A percentile compares a stretch with the other conserved stretches of the same genome.
phyloP scores from a whole-genome alignment of 2,797 vertebrate species.

The Trachurus trachurus region DNA sequence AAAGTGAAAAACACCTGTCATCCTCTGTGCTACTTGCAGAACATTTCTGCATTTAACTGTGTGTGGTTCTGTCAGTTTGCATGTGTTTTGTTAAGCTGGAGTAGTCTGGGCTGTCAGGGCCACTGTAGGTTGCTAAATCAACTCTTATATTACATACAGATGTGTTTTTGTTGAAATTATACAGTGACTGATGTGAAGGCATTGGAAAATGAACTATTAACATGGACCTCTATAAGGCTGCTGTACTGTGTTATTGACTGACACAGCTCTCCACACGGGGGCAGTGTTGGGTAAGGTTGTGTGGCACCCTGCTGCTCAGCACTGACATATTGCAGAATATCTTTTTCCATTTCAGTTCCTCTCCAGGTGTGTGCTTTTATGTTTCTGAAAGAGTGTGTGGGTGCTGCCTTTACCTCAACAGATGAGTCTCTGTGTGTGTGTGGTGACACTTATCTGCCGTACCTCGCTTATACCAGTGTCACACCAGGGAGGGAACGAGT shows the following conservation, averaged over 20 bases:
- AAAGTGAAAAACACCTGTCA: too few species aligned
- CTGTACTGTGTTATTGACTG: too few species aligned
- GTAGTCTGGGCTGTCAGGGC: too few species aligned
- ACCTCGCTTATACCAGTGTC: neutral
- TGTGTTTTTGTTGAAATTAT: neutral
- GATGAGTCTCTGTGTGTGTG: neutral
- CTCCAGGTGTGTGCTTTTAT: conserved; percentile 9
- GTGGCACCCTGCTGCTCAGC: too few species aligned
- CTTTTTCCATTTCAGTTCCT: neutral
- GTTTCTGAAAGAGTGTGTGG: neutral
- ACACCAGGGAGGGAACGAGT: neutral
- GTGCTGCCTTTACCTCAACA: neutral
- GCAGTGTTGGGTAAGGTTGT: conserved; percentile 10
- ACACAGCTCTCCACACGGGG: conserved; percentile 18
- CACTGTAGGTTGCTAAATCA: neutral
- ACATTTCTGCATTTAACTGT: too few species aligned
- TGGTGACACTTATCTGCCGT: neutral
- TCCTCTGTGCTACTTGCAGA: too few species aligned
- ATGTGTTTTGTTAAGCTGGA: too few species aligned
- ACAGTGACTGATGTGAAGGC: neutral
- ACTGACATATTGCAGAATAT: conserved; percentile 3
- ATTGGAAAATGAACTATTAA: neutral
- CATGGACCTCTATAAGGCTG: neutral
- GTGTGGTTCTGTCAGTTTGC: too few species aligned
- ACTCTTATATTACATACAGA: neutral